These are phyloP conservation scores for Cyclophora albipunctata DNA, from an alignment of 2,888 invertebrate species.

Conservation along the genomic window DNA sequence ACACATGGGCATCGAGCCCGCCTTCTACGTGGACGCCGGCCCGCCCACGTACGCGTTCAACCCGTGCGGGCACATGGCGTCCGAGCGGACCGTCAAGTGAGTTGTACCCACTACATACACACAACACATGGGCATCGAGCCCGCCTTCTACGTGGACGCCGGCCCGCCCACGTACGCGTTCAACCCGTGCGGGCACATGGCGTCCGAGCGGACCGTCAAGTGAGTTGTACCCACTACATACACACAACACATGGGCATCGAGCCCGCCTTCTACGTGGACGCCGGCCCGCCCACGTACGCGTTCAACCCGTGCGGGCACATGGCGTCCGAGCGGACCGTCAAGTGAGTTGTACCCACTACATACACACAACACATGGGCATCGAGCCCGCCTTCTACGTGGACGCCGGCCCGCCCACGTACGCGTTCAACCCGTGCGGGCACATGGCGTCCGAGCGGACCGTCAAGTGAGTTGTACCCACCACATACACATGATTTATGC, in stretches of 20 bases:
- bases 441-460: slow-evolving; percentile 61
- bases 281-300: slow-evolving; percentile 94
- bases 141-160: slow-evolving; percentile 96
- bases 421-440: slow-evolving; percentile 99
- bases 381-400: slow-evolving; percentile 98
- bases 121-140: slow-evolving; percentile 91
- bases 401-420: slow-evolving; percentile 94
- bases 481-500: too few relatives aligned
- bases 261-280: slow-evolving; percentile 98
- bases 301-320: slow-evolving; percentile 95
- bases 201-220: too few relatives aligned
- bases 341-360: too few relatives aligned
- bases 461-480: too few relatives aligned
- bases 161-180: slow-evolving; percentile 96
- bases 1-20: slow-evolving; percentile 95
- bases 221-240: too few relatives aligned
- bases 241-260: slow-evolving; percentile 86
- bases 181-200: slow-evolving; percentile 78
- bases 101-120: too few relatives aligned
- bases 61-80: too few relatives aligned
- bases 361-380: slow-evolving; percentile 81
- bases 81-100: too few relatives aligned
- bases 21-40: slow-evolving; percentile 96
- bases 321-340: too few relatives aligned
- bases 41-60: slow-evolving; percentile 96